These are phyloP conservation scores for Amblyornis subalaris DNA, from an alignment of 2,113 vertebrate species.

Conservation along the genomic window DNA sequence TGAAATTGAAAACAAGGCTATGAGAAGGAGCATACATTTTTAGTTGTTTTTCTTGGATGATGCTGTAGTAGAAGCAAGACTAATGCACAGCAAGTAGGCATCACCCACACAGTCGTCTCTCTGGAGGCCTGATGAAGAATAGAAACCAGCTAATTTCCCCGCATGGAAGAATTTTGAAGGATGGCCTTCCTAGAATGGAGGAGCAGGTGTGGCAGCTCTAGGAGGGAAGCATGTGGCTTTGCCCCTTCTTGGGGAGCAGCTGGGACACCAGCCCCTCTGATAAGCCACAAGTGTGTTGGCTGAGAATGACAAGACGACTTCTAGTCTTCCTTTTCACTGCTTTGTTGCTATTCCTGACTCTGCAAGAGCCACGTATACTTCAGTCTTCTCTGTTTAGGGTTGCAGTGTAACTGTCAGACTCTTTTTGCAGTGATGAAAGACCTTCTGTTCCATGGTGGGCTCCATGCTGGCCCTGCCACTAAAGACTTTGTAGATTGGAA, in stretches of 20 bases:
- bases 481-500: background rate
- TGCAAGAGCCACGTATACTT: background rate
- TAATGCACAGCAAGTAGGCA: background rate
- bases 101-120: background rate
- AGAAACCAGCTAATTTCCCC: background rate
- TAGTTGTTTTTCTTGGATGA: background rate
- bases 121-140: background rate
- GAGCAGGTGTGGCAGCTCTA: background rate
- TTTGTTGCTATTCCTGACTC: background rate
- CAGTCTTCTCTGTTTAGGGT: background rate
- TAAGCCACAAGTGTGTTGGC: background rate
- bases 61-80: background rate
- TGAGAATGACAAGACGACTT: background rate
- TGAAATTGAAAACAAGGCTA: background rate
- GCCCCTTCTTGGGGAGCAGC: background rate
- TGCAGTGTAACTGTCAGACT: background rate
- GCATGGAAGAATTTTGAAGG: accelerated
- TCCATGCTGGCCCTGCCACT: background rate
- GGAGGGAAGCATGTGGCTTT: background rate
- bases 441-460: background rate
- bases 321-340: background rate
- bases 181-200: background rate
- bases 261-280: background rate
- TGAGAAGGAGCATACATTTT: background rate
- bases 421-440: background rate